Base-by-base conservation (phyloP, 1,140 invertebrate genomes). In the Bombus terrestris region DNA sequence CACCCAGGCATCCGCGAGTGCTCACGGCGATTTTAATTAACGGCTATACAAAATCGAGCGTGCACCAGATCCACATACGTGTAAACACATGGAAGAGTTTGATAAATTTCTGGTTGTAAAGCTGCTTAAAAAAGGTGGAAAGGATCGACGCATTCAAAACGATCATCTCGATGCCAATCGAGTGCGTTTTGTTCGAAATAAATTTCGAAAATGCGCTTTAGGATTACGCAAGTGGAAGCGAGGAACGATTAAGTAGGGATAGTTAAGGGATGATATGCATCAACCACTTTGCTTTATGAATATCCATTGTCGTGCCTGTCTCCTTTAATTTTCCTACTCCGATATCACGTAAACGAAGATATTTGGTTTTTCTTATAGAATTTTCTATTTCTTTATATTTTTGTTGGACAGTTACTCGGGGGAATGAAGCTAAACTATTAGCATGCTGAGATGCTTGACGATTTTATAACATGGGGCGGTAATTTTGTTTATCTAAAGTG, bases 11-110 rank as follows among this genome's bases (percentile, higher is more conserved):
- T 71, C 69, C 22, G 25, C 39, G 69, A 41, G 69, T 6, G 69
- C 12, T 15, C 69, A 25, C 69, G 37, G 25, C 69, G 25, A 71
- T 71, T 71, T 71, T 71, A 71, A 71, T 71, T 71, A 71, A 39
- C 69, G 39, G 37, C 69, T 39, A 71, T 71, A 41, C 9, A 71
- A 71, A 71, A 41, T 25, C 69, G 37, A 28, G 69, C 25, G 18
- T 25, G 47, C 18, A 53, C 18, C 47, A 53, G 18, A 53, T 53
- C 18, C 47, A 22, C 47, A 53, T 6, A 8, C 18, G 47, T 53
- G 47, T 53, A 53, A 53, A 53, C 1, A 53, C 47, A 53, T 53
- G 6, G 47, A 53, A 22, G 47, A 22, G 62, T 71, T 71, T 37
- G 37, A 71, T 71, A 41, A 71, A 71, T 71, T 71, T 71, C 69